Percentiles rank a stretch among this genome's conserved stretches.
Conservation (phyloP, 2,797 vertebrate genomes). For the Thalassophryne amazonica region DNA sequence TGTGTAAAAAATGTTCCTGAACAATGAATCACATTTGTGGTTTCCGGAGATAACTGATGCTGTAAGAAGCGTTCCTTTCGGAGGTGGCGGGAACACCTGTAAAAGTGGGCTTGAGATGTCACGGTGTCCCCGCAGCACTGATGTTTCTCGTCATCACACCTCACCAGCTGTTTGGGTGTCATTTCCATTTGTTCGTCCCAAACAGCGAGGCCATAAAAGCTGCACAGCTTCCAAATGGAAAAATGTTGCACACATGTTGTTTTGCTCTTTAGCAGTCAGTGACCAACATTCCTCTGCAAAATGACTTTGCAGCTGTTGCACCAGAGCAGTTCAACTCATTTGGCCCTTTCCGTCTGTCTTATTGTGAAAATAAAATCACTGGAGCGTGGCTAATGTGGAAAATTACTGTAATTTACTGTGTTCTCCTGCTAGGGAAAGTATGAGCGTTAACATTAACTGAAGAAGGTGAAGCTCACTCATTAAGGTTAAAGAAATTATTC, state of each 20-base stretch:
- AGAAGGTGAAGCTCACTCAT: constrained; percentile 31
- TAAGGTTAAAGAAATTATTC: constrained; percentile 22
- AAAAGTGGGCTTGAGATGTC: too few relatives aligned
- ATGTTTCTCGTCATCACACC: constrained; percentile 37
- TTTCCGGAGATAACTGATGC: too few relatives aligned
- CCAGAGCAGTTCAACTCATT: constrained; percentile 13
- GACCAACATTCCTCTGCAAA: constrained; percentile 38
- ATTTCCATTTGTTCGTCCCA: constrained; percentile 34
- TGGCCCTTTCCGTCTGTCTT: constrained; percentile 26
- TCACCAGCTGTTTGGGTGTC: constrained; percentile 43
- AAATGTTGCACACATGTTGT: constrained; percentile 54
- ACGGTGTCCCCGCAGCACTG: neutral
- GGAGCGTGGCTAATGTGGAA: constrained; percentile 18
- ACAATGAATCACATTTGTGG: too few relatives aligned
- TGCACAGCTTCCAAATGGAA: constrained; percentile 48
- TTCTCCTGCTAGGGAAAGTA: constrained; percentile 18
- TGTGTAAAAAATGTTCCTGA: too few relatives aligned
- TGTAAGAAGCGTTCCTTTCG: too few relatives aligned
- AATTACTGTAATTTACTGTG: constrained; percentile 38
- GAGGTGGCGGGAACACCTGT: too few relatives aligned
- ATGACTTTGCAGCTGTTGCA: constrained; percentile 22
- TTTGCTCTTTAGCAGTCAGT: constrained; percentile 39
- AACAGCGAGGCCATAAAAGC: constrained; percentile 24
- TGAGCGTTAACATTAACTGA: constrained; percentile 23
- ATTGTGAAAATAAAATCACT: constrained; percentile 21